A percentile compares a stretch with the other conserved stretches of the same genome.
phyloP scores from a whole-genome alignment of 2,797 vertebrate species.

The Prionace glauca region DNA sequence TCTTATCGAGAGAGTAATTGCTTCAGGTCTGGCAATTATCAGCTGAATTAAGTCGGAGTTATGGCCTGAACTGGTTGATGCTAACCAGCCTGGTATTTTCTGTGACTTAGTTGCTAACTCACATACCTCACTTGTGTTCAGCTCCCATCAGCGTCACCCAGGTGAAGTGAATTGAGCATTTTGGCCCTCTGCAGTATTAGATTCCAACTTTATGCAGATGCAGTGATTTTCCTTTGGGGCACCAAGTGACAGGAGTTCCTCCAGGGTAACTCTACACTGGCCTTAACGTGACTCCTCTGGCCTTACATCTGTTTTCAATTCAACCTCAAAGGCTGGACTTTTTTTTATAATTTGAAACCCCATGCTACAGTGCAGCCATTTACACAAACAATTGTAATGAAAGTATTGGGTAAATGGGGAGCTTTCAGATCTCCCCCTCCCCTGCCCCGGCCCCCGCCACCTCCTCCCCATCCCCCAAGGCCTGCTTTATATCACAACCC shows the following conservation, averaged over 20 bases:
- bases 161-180: background rate
- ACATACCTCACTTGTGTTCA: background rate
- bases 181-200: background rate
- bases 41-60: background rate
- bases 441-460: too few species aligned
- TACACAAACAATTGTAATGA: background rate
- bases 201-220: background rate
- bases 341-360: background rate
- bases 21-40: conserved; percentile 25
- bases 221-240: background rate
- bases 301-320: conserved; percentile 3
- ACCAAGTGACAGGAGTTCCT: background rate
- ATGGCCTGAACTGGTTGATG: background rate
- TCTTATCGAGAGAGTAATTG: conserved; percentile 5
- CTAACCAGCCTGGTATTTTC: background rate
- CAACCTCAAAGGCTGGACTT: background rate
- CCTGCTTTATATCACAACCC: background rate
- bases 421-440: background rate
- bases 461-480: background rate
- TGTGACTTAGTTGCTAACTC: background rate
- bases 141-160: background rate
- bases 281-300: background rate
- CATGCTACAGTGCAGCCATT: background rate
- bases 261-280: background rate
- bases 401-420: background rate